phyloP scores from a whole-genome alignment of 2,888 invertebrate genomes.

The Amiota mariae region DNA sequence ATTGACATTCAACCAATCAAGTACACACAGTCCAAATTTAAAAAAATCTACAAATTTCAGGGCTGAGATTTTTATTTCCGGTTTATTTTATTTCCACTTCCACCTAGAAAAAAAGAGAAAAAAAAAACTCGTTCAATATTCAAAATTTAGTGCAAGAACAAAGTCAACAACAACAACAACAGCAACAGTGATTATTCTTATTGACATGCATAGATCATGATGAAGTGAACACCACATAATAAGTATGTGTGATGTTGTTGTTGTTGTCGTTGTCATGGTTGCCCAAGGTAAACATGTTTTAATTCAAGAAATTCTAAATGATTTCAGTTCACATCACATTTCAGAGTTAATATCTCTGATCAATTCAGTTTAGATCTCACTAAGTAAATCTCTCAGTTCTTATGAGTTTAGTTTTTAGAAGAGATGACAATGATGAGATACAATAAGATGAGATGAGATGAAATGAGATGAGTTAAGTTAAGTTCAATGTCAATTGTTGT shows the following conservation, averaged over 20 bases:
- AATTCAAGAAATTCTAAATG: constrained; percentile 56
- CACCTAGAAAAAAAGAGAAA: background rate
- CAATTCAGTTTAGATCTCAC: background rate
- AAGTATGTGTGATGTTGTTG: constrained; percentile 35
- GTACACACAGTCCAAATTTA: background rate
- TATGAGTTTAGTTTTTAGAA: too few relatives aligned
- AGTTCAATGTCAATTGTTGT: too few relatives aligned
- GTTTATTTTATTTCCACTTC: constrained; percentile 1
- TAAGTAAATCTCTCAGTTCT: background rate
- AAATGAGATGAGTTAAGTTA: too few relatives aligned
- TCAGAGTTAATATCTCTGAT: too few relatives aligned
- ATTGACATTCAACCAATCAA: background rate
- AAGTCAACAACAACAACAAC: background rate
- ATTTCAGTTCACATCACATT: too few relatives aligned
- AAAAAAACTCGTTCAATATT: background rate
- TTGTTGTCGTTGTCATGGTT: constrained; percentile 43
- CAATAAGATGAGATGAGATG: too few relatives aligned
- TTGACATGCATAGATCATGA: constrained; percentile 58
- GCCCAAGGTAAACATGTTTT: constrained; percentile 65
- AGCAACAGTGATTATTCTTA: constrained; percentile 41
- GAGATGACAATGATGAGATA: too few relatives aligned
- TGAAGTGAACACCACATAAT: constrained; percentile 12
- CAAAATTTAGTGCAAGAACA: constrained; percentile 26
- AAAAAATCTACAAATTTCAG: too few relatives aligned
- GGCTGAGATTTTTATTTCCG: background rate